Conservation (phyloP, 2,888 invertebrate species). For the Ophioninae sp. region DNA sequence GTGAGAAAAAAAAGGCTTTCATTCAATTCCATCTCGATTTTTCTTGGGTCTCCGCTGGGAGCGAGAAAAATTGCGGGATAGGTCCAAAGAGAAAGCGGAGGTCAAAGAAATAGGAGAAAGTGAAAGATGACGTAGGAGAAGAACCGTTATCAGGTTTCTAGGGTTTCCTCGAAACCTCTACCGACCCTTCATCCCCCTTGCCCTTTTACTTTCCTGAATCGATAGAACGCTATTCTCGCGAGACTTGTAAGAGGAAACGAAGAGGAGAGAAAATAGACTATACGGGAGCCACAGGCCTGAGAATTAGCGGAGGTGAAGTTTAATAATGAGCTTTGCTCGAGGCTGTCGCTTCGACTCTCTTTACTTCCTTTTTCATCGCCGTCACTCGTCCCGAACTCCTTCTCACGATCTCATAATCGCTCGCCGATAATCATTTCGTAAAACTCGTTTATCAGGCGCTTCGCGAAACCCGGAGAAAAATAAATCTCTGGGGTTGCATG, state of each 20-base stretch:
- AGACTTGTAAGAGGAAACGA: conserved; percentile 15
- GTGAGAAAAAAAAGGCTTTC: background rate
- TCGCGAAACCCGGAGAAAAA: background rate
- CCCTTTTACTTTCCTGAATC: conserved; percentile 8
- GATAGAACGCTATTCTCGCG: conserved; percentile 24
- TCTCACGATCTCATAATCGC: conserved; percentile 19
- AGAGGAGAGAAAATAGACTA: conserved; percentile 13
- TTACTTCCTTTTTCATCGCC: background rate
- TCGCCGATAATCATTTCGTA: conserved; percentile 39
- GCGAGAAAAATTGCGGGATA: conserved; percentile 41
- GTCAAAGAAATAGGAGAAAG: conserved; percentile 44
- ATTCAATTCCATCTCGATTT: conserved; percentile 49
- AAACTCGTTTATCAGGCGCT: conserved; percentile 34
- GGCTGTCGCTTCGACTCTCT: conserved; percentile 7
- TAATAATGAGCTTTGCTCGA: conserved; percentile 39
- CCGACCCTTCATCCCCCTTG: conserved; percentile 17
- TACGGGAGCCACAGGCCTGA: conserved; percentile 32
- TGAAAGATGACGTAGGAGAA: conserved; percentile 31
- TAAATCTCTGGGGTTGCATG: background rate
- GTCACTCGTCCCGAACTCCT: background rate
- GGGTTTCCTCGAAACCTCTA: conserved; percentile 12
- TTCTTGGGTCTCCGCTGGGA: conserved; percentile 9
- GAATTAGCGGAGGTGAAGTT: conserved; percentile 52
- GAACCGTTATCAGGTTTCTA: conserved; percentile 51
- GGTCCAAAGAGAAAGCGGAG: conserved; percentile 26